Evolutionary conservation across 2,113 vertebrate species (phyloP).

Genomic region (Antidorcas marsupialis): DNA sequence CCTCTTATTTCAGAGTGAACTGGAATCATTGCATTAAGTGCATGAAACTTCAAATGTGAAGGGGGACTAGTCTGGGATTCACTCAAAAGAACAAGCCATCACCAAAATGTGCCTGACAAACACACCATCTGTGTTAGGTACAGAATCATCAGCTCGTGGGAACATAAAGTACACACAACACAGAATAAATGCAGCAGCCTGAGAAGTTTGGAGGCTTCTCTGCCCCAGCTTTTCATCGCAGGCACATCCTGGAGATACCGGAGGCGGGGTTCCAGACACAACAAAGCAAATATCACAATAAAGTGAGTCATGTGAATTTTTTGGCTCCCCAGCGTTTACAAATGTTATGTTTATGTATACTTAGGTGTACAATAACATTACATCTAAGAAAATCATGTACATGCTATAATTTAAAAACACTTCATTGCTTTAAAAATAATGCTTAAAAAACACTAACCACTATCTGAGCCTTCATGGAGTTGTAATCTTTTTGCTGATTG

Average conservation of each 20-base stretch:
- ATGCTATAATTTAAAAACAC: background rate
- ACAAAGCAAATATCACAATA: background rate
- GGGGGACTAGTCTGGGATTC: background rate
- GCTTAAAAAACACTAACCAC: background rate
- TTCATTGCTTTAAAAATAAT: background rate
- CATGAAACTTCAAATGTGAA: background rate
- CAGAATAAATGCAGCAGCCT: accelerated
- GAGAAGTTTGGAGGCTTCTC: background rate
- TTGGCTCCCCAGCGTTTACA: background rate
- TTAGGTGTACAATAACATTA: background rate
- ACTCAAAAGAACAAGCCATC: background rate
- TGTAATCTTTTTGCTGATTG: background rate
- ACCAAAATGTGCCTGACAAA: background rate
- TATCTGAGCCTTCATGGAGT: background rate
- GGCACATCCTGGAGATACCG: background rate
- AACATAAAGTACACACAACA: accelerated
- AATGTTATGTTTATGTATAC: background rate
- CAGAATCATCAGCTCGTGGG: accelerated
- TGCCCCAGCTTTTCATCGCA: background rate
- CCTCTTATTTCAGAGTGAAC: background rate
- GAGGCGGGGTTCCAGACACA: background rate
- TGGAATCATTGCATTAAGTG: background rate
- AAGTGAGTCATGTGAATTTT: background rate
- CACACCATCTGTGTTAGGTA: background rate
- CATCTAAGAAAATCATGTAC: background rate